Evolutionary conservation across 2,113 vertebrate genomes (phyloP).

Genomic region (Octodon degus): DNA sequence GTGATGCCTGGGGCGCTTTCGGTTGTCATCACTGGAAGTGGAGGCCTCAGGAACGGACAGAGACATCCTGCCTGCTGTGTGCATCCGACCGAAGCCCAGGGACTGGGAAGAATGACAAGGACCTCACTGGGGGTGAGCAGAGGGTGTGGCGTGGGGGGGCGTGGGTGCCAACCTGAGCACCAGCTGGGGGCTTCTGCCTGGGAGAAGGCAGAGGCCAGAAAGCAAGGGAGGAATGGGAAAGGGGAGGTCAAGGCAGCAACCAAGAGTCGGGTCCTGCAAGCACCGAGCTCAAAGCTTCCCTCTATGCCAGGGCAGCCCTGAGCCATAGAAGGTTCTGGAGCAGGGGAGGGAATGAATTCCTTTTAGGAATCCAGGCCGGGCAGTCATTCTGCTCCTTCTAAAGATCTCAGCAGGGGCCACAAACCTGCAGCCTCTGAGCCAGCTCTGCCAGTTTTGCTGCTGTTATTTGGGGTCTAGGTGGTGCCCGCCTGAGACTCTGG

Average conservation of each 20-base stretch:
- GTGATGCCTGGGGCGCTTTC: background rate
- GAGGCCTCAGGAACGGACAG: background rate
- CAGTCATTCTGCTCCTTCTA: accelerated
- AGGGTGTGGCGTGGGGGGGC: background rate
- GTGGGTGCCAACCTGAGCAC: accelerated
- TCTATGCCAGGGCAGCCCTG: background rate
- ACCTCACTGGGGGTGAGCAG: background rate
- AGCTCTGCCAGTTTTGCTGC: background rate
- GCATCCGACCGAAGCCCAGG: background rate
- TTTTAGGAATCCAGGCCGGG: background rate
- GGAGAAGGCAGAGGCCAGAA: background rate
- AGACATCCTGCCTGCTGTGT: background rate
- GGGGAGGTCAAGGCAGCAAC: accelerated
- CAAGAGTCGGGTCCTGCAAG: accelerated
- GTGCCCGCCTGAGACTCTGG: background rate
- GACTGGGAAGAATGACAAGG: background rate
- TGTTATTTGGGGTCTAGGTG: background rate
- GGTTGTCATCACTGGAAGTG: background rate
- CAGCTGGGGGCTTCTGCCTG: background rate
- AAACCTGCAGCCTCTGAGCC: background rate
- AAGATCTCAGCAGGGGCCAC: background rate
- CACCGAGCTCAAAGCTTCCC: accelerated
- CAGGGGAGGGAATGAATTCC: accelerated
- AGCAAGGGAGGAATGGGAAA: accelerated
- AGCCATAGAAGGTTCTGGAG: background rate